phyloP scores from a whole-genome alignment of 2,113 vertebrate genomes.

The Channa argus region DNA sequence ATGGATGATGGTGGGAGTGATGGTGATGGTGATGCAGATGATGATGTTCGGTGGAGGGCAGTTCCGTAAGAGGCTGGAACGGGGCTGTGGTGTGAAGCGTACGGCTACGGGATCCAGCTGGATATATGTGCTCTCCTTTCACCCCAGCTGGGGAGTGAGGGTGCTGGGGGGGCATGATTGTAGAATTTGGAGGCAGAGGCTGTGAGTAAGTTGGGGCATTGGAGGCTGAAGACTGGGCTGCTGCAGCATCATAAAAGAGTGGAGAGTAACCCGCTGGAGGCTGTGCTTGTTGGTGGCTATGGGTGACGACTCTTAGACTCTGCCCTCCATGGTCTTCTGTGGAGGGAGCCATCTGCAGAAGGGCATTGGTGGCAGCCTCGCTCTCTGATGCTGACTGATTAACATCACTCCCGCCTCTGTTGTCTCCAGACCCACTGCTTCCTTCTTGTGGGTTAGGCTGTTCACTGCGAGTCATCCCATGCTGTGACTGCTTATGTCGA shows the following conservation, averaged over 20 bases:
- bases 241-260: conserved; percentile 82
- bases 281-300: conserved; percentile 81
- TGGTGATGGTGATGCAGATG: conserved; percentile 80
- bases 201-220: conserved; percentile 79
- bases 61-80: conserved; percentile 82
- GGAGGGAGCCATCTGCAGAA: conserved; percentile 84
- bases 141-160: conserved; percentile 83
- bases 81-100: conserved; percentile 82
- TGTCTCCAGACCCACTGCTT: conserved; percentile 70
- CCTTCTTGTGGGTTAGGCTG: conserved; percentile 79
- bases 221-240: conserved; percentile 78
- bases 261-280: conserved; percentile 82
- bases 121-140: conserved; percentile 86
- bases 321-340: conserved; percentile 78
- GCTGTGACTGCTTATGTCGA: conserved; percentile 91
- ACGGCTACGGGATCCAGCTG: conserved; percentile 80
- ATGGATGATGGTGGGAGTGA: conserved; percentile 79
- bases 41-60: conserved; percentile 83
- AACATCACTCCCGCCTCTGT: conserved; percentile 67
- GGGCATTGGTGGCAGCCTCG: conserved; percentile 84
- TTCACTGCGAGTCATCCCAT: conserved; percentile 80
- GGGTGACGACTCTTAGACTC: conserved; percentile 77
- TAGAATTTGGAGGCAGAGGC: conserved; percentile 84
- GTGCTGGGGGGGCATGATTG: conserved; percentile 82
- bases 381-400: conserved; percentile 82